These are phyloP conservation scores for Chaenodraco wilsoni DNA, from an alignment of 2,797 vertebrate species.

Conservation along the genomic window DNA sequence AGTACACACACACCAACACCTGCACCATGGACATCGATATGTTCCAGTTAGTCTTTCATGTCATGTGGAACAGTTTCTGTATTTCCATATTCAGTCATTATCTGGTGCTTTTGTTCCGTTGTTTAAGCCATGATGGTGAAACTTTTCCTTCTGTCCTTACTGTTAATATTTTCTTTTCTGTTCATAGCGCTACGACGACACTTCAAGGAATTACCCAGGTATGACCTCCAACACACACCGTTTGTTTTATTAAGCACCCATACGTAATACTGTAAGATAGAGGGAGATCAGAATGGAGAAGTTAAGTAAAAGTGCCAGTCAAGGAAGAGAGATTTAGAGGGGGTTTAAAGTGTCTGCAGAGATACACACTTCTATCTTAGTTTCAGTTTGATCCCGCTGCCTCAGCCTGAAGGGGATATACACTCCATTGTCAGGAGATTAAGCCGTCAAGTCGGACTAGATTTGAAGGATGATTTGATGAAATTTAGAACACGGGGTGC, in stretches of 20 bases:
- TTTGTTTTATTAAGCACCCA: constrained; percentile 25
- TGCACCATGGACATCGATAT: not conserved
- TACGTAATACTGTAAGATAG: constrained; percentile 8
- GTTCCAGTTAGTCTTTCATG: not conserved
- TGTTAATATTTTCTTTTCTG: constrained; percentile 12
- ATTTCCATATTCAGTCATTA: not conserved
- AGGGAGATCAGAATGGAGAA: constrained; percentile 25
- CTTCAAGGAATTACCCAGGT: constrained; percentile 78
- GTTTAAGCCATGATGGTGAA: constrained; percentile 1
- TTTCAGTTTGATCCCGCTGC: constrained; percentile 52
- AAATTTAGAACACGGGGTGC: constrained; percentile 27
- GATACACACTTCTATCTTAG: constrained; percentile 52
- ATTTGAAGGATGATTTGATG: constrained; percentile 46
- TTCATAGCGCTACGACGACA: constrained; percentile 79
- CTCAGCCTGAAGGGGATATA: constrained; percentile 56
- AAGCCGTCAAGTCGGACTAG: constrained; percentile 36
- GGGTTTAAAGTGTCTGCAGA: constrained; percentile 53
- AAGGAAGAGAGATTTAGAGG: constrained; percentile 43
- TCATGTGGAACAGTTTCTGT: not conserved
- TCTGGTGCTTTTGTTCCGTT: constrained; percentile 6
- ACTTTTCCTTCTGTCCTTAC: not conserved
- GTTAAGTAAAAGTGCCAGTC: constrained; percentile 34
- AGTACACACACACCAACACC: constrained; percentile 47
- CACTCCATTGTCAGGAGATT: constrained; percentile 54
- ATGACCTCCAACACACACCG: constrained; percentile 32